phyloP scores from a whole-genome alignment of 2,113 vertebrate genomes.

The Drymodes brunneopygia region DNA sequence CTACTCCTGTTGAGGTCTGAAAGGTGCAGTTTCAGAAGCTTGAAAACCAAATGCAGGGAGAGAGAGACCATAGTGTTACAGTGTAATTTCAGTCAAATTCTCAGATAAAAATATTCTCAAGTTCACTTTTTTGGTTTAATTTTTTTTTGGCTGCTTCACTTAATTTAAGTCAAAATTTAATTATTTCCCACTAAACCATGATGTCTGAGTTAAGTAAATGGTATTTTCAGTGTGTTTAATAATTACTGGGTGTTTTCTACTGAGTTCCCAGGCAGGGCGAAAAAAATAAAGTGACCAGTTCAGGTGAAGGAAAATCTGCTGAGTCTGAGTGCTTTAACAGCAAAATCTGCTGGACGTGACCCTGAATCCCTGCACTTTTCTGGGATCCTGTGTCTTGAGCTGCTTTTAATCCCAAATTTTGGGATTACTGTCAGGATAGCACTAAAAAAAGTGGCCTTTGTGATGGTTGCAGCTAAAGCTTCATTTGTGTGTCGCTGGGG shows the following conservation, averaged over 20 bases:
- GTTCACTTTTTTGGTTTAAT: neutral
- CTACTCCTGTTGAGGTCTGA: neutral
- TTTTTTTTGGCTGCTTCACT: neutral
- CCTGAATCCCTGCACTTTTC: neutral
- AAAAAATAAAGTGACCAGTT: neutral
- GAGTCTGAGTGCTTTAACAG: neutral
- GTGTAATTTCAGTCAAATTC: neutral
- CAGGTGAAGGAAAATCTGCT: neutral
- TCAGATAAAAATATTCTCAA: neutral
- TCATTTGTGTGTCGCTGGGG: neutral
- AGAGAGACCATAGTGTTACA: fast-evolving
- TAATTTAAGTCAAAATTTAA: neutral
- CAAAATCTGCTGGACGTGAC: neutral
- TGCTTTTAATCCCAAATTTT: neutral
- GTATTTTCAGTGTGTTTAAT: neutral
- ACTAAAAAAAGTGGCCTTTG: neutral
- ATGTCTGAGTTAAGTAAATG: neutral
- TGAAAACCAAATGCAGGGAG: neutral
- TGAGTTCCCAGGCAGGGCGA: neutral
- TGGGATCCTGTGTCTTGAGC: neutral
- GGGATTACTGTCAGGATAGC: neutral
- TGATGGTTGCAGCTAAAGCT: neutral
- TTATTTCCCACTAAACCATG: neutral
- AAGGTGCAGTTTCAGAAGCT: neutral
- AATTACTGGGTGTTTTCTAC: neutral